Evolutionary conservation across 2,113 vertebrate species (phyloP).

Genomic region (Pardalotus punctatus): DNA sequence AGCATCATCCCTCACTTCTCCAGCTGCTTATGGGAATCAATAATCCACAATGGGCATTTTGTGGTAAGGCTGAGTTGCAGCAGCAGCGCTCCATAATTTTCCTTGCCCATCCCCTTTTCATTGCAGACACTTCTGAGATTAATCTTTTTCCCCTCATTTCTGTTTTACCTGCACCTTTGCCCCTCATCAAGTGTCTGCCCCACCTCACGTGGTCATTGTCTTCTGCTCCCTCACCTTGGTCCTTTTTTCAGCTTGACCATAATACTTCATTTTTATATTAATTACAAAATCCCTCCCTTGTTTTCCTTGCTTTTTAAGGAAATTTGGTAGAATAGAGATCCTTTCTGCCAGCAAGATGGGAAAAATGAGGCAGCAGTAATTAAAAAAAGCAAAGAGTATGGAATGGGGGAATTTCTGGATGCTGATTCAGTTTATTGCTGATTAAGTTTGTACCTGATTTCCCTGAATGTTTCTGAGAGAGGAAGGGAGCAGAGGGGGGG

Average conservation of each 20-base stretch:
- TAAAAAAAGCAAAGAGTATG: not conserved
- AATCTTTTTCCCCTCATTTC: accelerated
- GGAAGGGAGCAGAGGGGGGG: not conserved
- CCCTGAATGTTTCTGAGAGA: not conserved
- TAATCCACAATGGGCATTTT: accelerated
- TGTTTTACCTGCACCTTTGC: accelerated
- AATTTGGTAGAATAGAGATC: not conserved
- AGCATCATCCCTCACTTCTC: accelerated
- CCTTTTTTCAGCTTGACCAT: not conserved
- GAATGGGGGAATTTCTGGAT: not conserved
- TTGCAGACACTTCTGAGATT: not conserved
- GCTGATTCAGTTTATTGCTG: not conserved
- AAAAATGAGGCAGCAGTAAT: not conserved
- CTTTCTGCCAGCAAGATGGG: not conserved
- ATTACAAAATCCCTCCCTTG: accelerated
- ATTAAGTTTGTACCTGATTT: not conserved
- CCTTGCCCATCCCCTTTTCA: not conserved
- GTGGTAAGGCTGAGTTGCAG: not conserved
- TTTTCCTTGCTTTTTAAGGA: not conserved
- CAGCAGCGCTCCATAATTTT: not conserved
- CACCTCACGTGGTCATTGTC: accelerated
- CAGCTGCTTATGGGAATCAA: accelerated
- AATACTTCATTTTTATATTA: not conserved
- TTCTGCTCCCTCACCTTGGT: not conserved
- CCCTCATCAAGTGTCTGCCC: accelerated